These are phyloP conservation scores for Podilymbus podiceps DNA, from an alignment of 2,113 vertebrate species.

Conservation along the genomic window DNA sequence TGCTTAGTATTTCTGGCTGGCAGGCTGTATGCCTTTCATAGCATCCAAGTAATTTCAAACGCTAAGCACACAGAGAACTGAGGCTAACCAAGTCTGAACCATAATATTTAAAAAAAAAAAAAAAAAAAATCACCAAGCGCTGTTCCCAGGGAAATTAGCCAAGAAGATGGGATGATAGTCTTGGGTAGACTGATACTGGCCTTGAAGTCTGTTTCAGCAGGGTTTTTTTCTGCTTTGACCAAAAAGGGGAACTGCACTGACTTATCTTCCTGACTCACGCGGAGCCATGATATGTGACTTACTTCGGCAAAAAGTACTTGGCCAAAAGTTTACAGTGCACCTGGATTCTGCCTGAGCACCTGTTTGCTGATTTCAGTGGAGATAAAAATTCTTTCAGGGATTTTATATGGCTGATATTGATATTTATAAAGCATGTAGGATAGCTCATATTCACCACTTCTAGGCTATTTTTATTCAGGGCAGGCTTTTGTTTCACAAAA, in stretches of 20 bases:
- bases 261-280: background rate
- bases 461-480: background rate
- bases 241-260: background rate
- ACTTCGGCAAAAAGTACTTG: background rate
- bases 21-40: background rate
- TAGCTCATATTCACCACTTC: background rate
- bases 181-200: background rate
- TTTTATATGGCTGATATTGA: background rate
- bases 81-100: background rate
- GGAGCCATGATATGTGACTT: background rate
- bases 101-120: background rate
- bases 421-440: background rate
- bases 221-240: background rate
- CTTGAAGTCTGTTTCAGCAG: background rate
- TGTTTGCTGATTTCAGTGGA: background rate
- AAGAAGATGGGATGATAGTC: background rate
- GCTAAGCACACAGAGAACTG: background rate
- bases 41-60: background rate
- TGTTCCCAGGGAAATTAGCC: background rate
- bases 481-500: background rate
- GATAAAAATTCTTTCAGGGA: background rate
- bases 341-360: conserved; percentile 7
- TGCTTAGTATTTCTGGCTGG: background rate
- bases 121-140: background rate
- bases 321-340: background rate